phyloP scores from a whole-genome alignment of 2,888 invertebrate genomes.

The Caenorhabditis macrosperma region DNA sequence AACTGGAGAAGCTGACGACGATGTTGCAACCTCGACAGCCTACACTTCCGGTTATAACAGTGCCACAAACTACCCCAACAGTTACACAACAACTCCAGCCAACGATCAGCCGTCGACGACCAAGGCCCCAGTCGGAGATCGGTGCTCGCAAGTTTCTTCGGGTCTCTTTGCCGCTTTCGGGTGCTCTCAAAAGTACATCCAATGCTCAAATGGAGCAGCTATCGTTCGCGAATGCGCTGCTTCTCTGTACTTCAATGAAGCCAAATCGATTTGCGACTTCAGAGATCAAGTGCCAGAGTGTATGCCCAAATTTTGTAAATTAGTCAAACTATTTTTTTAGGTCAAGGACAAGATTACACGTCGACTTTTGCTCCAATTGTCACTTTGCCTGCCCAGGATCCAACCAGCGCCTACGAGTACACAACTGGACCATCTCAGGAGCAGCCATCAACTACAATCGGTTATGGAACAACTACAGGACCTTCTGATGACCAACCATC shows the following conservation, averaged over 20 bases:
- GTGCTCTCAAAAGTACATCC: conserved; percentile 56
- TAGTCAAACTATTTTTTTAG: not conserved
- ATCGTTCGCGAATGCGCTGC: conserved; percentile 16
- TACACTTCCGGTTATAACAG: not conserved
- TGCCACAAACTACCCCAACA: not conserved
- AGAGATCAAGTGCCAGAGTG: conserved; percentile 34
- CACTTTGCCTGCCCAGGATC: conserved; percentile 11
- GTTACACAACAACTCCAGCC: conserved; percentile 3
- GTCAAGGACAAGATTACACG: not conserved
- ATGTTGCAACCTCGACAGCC: not conserved
- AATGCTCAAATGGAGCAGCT: conserved; percentile 48
- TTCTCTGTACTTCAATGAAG: conserved; percentile 40
- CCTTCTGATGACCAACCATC: not conserved
- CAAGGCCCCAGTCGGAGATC: conserved; percentile 21
- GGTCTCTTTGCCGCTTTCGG: conserved; percentile 38
- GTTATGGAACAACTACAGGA: not conserved
- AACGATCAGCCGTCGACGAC: conserved; percentile 23
- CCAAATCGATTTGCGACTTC: not conserved
- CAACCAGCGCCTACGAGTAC: not conserved
- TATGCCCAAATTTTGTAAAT: not conserved
- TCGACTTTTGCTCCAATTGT: conserved; percentile 16
- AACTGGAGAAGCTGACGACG: not conserved
- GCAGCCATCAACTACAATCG: not conserved
- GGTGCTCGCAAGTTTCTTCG: conserved; percentile 3
- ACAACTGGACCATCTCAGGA: conserved; percentile 1